Evolutionary conservation across 2,888 invertebrate species (phyloP).

Genomic region (Aleiodes leptofemur): DNA sequence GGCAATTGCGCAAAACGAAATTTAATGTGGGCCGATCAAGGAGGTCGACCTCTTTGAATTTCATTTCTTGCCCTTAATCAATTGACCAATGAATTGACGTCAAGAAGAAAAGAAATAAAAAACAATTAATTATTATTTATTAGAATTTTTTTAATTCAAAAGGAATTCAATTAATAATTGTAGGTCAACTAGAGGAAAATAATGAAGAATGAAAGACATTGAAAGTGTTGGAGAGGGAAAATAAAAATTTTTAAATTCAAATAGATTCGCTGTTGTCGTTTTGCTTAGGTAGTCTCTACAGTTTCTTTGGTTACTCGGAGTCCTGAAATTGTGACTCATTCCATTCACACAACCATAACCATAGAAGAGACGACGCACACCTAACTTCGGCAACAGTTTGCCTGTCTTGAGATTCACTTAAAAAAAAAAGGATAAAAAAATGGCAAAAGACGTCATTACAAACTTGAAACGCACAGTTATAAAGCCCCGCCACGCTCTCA

Average conservation of each 20-base stretch:
- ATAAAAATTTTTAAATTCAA: neutral
- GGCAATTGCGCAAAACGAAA: conserved; percentile 32
- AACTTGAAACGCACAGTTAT: neutral
- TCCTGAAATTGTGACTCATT: neutral
- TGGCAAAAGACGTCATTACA: conserved; percentile 19
- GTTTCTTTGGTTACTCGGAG: neutral
- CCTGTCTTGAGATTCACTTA: no score
- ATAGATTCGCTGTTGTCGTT: neutral
- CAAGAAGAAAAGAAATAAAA: neutral
- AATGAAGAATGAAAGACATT: neutral
- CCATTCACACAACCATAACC: neutral
- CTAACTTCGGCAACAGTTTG: neutral
- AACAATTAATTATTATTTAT: neutral
- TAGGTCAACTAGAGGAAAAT: neutral
- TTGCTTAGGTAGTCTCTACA: neutral
- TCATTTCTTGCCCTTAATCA: conserved; percentile 3
- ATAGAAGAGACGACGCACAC: conserved; percentile 13
- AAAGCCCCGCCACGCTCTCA: neutral
- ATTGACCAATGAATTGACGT: neutral
- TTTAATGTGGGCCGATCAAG: neutral
- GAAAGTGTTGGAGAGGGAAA: neutral
- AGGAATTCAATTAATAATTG: no score
- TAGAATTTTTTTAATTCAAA: no score
- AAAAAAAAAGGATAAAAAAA: neutral
- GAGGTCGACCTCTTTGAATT: conserved; percentile 22